phyloP scores from a whole-genome alignment of 1,140 invertebrate genomes.

The Danaus plexippus region DNA sequence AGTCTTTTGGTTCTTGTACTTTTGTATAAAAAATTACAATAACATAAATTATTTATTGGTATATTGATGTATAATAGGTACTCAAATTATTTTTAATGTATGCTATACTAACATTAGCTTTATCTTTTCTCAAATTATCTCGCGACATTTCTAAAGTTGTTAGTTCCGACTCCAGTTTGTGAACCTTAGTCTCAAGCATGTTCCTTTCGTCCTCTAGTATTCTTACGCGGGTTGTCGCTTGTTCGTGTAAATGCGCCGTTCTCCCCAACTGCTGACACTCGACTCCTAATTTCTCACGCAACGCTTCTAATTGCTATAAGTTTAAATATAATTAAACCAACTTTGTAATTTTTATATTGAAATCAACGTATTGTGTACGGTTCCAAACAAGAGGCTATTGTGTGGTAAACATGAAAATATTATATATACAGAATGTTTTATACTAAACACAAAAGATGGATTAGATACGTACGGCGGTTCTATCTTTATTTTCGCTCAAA shows the following conservation, averaged over 20 bases:
- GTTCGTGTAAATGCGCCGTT: constrained; percentile 76
- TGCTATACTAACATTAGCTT: constrained; percentile 69
- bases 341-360: too few species aligned
- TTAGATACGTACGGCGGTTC: constrained; percentile 74
- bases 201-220: constrained; percentile 80
- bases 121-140: constrained; percentile 79
- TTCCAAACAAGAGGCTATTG: too few species aligned
- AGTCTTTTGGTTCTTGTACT: too few species aligned
- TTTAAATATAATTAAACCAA: constrained; percentile 5
- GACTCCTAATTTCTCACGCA: constrained; percentile 78
- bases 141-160: constrained; percentile 75
- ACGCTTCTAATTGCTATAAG: constrained; percentile 77
- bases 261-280: constrained; percentile 76
- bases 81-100: neutral
- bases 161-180: constrained; percentile 81
- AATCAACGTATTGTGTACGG: too few species aligned
- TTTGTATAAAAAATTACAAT: too few species aligned
- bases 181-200: constrained; percentile 76
- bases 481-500: constrained; percentile 82
- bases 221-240: constrained; percentile 74
- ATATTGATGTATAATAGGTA: too few species aligned
- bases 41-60: too few species aligned
- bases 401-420: too few species aligned
- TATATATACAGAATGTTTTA: too few species aligned
- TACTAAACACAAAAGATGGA: too few species aligned